Evolutionary conservation across 2,797 vertebrate genomes (phyloP).

Genomic region (Bradypus variegatus): DNA sequence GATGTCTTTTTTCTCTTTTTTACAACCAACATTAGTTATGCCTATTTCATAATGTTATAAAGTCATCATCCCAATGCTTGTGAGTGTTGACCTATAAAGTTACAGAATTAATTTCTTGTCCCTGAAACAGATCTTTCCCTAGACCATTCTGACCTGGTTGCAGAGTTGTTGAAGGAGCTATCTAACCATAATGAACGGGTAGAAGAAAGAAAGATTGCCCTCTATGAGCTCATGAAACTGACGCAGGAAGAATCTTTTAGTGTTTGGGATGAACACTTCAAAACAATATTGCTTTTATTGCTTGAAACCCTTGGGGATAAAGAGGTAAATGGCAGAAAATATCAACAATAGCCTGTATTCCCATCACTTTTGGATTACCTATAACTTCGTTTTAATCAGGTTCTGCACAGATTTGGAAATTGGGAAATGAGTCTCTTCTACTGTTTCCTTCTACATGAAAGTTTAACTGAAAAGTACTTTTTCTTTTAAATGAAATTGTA

Average conservation of each 20-base stretch:
- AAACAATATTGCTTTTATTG: slow-evolving; percentile 93
- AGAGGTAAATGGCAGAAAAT: slow-evolving; percentile 79
- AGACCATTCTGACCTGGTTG: slow-evolving; percentile 93
- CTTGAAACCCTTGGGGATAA: slow-evolving; percentile 95
- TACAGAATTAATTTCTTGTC: not conserved
- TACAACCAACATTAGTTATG: not conserved
- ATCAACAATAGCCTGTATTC: not conserved
- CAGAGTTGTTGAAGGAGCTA: slow-evolving; percentile 92
- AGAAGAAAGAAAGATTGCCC: slow-evolving; percentile 92
- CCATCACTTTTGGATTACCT: not conserved
- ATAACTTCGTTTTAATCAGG: not conserved
- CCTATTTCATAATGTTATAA: not conserved
- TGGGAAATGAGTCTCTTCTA: not conserved
- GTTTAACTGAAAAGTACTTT: slow-evolving; percentile 4
- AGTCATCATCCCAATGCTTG: not conserved
- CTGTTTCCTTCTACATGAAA: not conserved
- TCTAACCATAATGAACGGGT: slow-evolving; percentile 96
- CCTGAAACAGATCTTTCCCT: slow-evolving; percentile 80
- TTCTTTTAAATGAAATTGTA: not conserved
- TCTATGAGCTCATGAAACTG: slow-evolving; percentile 90
- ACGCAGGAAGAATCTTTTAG: slow-evolving; percentile 92
- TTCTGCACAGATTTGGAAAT: not conserved
- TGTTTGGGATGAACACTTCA: slow-evolving; percentile 98
- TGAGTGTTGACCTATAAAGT: not conserved
- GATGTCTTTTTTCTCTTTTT: not conserved